Conservation (phyloP, 2,888 invertebrate species). For the Corythucha ciliata region DNA sequence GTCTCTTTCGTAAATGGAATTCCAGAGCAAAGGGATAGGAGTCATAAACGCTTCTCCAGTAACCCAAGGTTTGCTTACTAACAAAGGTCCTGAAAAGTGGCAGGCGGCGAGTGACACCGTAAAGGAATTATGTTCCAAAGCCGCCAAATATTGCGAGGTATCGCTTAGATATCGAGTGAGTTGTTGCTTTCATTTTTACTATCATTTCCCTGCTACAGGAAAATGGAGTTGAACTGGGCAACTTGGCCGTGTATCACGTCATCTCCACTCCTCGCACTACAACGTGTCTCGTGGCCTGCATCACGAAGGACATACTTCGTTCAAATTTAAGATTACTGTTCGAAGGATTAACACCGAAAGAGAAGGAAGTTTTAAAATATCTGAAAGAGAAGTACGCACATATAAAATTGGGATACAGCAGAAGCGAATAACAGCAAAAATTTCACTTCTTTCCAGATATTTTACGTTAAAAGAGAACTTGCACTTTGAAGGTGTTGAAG, state of each 20-base stretch:
- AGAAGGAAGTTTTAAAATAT: conserved; percentile 27
- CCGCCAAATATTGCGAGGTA: conserved; percentile 59
- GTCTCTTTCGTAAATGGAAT: neutral
- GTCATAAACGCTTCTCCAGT: conserved; percentile 75
- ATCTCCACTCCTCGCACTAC: conserved; percentile 51
- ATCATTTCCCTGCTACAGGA: conserved; percentile 42
- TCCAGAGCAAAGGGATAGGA: conserved; percentile 60
- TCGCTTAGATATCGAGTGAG: neutral
- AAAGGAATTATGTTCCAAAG: conserved; percentile 52
- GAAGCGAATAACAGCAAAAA: conserved; percentile 3
- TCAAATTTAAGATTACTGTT: conserved; percentile 55
- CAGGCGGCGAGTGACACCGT: conserved; percentile 63
- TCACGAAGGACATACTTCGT: conserved; percentile 51
- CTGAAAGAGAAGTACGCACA: conserved; percentile 25
- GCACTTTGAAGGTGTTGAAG: conserved; percentile 36
- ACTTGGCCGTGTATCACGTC: conserved; percentile 59
- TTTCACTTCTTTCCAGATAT: conserved; percentile 28
- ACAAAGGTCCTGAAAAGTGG: conserved; percentile 65
- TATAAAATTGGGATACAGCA: neutral
- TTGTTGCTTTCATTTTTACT: conserved; percentile 3
- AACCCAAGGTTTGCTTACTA: conserved; percentile 73
- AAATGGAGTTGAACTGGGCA: conserved; percentile 56
- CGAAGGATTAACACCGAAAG: conserved; percentile 52
- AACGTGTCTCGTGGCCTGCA: conserved; percentile 70
- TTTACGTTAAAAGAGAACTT: conserved; percentile 27